Evolutionary conservation across 37 sponge, comb jelly and placozoan genomes (phyloP).

Genomic region (Sycon ciliatum): DNA sequence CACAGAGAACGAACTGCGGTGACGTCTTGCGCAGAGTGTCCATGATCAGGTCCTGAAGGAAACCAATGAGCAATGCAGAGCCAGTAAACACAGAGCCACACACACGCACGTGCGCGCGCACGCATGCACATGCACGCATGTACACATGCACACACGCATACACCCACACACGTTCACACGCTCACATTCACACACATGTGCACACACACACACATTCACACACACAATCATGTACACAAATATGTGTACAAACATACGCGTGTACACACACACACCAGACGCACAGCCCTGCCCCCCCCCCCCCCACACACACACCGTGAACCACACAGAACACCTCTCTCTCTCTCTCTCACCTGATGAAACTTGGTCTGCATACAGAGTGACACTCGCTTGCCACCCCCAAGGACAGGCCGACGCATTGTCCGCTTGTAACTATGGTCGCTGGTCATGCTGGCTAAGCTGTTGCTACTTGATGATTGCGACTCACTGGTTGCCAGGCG

Average conservation of each 20-base stretch:
- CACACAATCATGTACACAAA: not conserved
- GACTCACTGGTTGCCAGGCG: too few species aligned
- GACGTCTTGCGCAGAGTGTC: slow-evolving; percentile 61
- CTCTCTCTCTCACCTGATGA: too few species aligned
- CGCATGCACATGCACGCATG: not conserved
- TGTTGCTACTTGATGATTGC: too few species aligned
- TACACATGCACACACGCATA: slow-evolving; percentile 14
- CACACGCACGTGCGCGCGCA: not conserved
- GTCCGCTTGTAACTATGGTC: too few species aligned
- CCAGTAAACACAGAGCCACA: not conserved
- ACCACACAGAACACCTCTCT: not conserved
- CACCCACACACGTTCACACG: slow-evolving; percentile 71
- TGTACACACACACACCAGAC: not conserved
- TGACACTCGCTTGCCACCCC: too few species aligned
- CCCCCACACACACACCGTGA: not conserved
- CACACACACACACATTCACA: slow-evolving; percentile 9
- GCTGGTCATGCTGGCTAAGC: too few species aligned
- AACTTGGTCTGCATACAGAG: too few species aligned
- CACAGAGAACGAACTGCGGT: slow-evolving; percentile 87
- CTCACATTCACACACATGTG: slow-evolving; percentile 47
- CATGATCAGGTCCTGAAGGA: slow-evolving; percentile 64
- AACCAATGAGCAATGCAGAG: not conserved
- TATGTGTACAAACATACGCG: not conserved
- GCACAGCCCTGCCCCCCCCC: not conserved
- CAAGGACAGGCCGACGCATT: too few species aligned